A percentile compares a stretch with the other conserved stretches of the same genome.
These are phyloP conservation scores for Polietes domitor DNA, from an alignment of 2,888 invertebrate genomes.

Conservation along the genomic window DNA sequence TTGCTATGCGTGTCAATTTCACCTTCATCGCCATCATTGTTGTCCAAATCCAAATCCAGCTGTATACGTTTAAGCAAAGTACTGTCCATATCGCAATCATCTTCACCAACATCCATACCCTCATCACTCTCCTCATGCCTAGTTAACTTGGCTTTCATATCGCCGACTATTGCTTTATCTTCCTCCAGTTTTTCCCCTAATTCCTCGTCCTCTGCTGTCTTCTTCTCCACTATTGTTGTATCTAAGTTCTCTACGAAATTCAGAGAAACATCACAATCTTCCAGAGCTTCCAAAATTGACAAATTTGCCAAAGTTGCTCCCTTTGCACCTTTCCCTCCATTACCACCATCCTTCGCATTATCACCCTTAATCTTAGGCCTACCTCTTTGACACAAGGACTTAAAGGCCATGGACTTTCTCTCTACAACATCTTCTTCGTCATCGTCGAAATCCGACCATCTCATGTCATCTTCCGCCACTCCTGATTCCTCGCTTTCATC, in stretches of 20 bases:
- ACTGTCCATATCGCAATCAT: constrained; percentile 3
- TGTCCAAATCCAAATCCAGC: constrained; percentile 19
- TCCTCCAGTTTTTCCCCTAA: neutral
- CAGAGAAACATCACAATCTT: constrained; percentile 55
- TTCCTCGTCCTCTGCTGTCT: neutral
- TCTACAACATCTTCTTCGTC: neutral
- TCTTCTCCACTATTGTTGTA: constrained; percentile 14
- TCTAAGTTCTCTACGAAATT: constrained; percentile 44
- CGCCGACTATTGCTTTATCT: no score
- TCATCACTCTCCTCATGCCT: neutral
- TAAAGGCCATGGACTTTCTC: neutral
- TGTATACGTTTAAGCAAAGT: constrained; percentile 17
- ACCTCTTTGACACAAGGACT: neutral
- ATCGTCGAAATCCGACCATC: constrained; percentile 33
- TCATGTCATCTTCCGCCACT: constrained; percentile 34
- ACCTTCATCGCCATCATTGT: neutral
- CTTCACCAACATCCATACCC: neutral
- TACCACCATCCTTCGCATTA: neutral
- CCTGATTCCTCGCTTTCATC: constrained; percentile 20
- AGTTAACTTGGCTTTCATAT: no score
- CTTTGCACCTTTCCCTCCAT: neutral
- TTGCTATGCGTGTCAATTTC: no score
- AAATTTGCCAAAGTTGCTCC: constrained; percentile 13
- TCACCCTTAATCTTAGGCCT: neutral
- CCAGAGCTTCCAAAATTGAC: constrained; percentile 47